Conservation (phyloP, 1,140 invertebrate species). For the Lordiphosa stackelbergi region DNA sequence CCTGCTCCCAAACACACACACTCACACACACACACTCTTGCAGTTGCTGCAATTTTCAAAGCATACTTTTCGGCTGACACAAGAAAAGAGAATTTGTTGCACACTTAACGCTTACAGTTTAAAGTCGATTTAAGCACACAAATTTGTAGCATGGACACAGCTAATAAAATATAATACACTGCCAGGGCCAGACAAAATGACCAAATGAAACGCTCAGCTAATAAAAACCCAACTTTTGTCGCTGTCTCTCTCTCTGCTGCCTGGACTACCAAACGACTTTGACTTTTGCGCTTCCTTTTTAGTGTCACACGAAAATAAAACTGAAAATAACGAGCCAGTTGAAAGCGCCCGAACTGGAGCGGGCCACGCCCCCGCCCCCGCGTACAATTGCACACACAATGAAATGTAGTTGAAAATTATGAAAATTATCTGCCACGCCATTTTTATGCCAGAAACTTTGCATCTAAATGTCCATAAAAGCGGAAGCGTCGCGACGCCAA, state of each 20-base stretch:
- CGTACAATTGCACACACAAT: conserved; percentile 55
- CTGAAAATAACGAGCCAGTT: conserved; percentile 54
- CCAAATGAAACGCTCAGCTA: conserved; percentile 50
- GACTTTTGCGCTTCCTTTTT: conserved; percentile 55
- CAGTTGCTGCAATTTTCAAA: conserved; percentile 15
- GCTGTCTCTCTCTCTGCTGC: conserved; percentile 14
- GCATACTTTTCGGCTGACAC: conserved; percentile 22
- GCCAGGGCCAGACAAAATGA: conserved; percentile 47
- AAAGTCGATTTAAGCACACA: conserved; percentile 38
- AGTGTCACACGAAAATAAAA: conserved; percentile 66
- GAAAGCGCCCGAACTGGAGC: conserved; percentile 32
- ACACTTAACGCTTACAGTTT: conserved; percentile 18
- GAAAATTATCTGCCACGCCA: conserved; percentile 71
- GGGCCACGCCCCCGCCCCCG: conserved; percentile 26
- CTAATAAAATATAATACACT: conserved; percentile 71
- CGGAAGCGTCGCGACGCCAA: conserved; percentile 50
- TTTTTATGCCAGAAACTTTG: conserved; percentile 73
- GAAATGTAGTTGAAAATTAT: conserved; percentile 74
- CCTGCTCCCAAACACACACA: conserved; percentile 5
- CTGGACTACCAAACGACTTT: conserved; percentile 27
- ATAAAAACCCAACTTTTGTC: conserved; percentile 59
- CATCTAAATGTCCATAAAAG: conserved; percentile 73
- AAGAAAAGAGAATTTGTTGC: conserved; percentile 22
- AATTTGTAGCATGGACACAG: conserved; percentile 24
- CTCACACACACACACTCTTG: conserved; percentile 6